Evolutionary conservation across 2,797 vertebrate genomes (phyloP).

Genomic region (Hemitrygon akajei): DNA sequence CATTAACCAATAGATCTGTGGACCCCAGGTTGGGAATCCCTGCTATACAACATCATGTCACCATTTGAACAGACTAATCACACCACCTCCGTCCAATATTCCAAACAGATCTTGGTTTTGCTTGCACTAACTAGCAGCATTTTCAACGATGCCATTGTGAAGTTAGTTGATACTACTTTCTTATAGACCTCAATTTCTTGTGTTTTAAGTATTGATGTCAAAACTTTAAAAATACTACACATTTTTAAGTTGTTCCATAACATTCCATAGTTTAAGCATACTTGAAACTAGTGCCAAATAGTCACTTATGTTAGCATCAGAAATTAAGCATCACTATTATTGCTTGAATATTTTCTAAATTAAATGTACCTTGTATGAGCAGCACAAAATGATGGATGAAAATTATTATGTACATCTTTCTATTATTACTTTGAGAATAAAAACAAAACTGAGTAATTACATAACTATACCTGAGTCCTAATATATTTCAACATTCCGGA

Average conservation of each 20-base stretch:
- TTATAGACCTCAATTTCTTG: neutral
- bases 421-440: too few relatives aligned
- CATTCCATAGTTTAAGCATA: neutral
- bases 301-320: neutral
- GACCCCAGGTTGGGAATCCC: too few relatives aligned
- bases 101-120: too few relatives aligned
- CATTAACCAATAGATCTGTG: too few relatives aligned
- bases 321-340: neutral
- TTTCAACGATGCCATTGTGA: neutral
- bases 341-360: neutral
- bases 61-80: too few relatives aligned
- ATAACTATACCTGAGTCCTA: slow-evolving; percentile 77
- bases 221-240: neutral
- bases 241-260: neutral
- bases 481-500: slow-evolving; percentile 97
- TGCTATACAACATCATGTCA: too few relatives aligned
- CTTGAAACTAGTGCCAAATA: neutral
- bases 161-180: neutral
- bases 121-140: too few relatives aligned
- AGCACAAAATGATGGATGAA: neutral
- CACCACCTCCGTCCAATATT: too few relatives aligned
- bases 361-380: neutral
- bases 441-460: neutral
- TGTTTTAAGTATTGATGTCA: neutral
- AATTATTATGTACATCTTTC: neutral